Conservation (phyloP, 2,888 invertebrate genomes). For the Tachina fera region DNA sequence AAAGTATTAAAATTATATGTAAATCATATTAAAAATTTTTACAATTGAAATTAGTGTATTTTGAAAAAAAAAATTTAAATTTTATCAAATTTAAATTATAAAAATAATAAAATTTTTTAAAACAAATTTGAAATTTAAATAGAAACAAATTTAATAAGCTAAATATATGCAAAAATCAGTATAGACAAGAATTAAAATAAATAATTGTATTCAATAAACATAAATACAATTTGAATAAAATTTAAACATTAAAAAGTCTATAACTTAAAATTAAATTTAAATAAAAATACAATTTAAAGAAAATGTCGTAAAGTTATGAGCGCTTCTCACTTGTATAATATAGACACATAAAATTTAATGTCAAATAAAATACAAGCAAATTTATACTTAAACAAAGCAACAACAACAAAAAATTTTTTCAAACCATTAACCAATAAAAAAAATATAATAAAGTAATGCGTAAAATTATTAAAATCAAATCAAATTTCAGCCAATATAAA, state of each 20-base stretch:
- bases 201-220: slow-evolving; percentile 2
- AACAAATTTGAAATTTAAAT: slow-evolving; percentile 11
- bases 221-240: slow-evolving; percentile 31
- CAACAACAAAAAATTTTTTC: background rate
- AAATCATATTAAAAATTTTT: slow-evolving; percentile 9
- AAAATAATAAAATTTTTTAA: slow-evolving; percentile 1
- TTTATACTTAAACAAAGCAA: slow-evolving; percentile 11
- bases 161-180: slow-evolving; percentile 1
- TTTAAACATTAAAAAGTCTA: slow-evolving; percentile 1
- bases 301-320: background rate
- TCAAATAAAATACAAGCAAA: slow-evolving; percentile 20
- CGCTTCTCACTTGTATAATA: background rate
- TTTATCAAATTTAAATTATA: background rate
- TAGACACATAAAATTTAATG: background rate
- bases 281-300: slow-evolving; percentile 16
- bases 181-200: background rate
- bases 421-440: background rate
- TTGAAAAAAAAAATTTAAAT: slow-evolving; percentile 1
- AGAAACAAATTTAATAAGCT: slow-evolving; percentile 10
- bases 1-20: slow-evolving; percentile 10
- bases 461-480: background rate
- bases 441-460: background rate
- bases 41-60: slow-evolving; percentile 12
- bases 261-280: slow-evolving; percentile 20
- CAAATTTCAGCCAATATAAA: slow-evolving; percentile 65